phyloP scores from a whole-genome alignment of 2,797 vertebrate species.

The Tarsius wallacei region DNA sequence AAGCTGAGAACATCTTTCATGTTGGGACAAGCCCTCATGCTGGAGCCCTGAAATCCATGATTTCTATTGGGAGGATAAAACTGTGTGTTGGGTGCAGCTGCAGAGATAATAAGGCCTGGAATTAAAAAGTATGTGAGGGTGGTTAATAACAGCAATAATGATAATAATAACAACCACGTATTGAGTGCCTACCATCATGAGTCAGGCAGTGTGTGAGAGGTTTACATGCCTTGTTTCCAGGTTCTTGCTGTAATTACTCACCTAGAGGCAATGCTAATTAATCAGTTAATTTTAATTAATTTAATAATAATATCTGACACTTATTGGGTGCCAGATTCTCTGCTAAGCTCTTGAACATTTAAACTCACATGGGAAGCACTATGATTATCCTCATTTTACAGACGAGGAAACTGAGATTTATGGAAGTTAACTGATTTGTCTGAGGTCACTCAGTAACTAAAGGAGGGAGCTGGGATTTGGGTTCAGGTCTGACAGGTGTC shows the following conservation, averaged over 20 bases:
- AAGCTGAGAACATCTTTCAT: background rate
- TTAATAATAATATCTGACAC: background rate
- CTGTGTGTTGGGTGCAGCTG: background rate
- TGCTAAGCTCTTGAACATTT: constrained; percentile 11
- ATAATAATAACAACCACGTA: background rate
- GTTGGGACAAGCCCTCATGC: background rate
- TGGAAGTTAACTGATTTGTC: background rate
- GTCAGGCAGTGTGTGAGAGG: background rate
- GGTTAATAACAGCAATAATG: background rate
- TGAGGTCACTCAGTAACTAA: background rate
- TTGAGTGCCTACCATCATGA: background rate
- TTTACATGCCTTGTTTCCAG: background rate
- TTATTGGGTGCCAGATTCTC: background rate
- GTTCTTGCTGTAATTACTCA: background rate
- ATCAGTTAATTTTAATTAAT: constrained; percentile 58
- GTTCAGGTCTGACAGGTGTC: background rate
- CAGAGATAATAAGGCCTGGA: background rate
- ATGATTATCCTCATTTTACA: constrained; percentile 16
- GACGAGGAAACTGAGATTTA: constrained; percentile 16
- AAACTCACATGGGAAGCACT: background rate
- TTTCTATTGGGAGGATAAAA: background rate
- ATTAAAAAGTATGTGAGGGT: background rate
- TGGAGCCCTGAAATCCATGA: background rate
- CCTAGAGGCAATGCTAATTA: background rate
- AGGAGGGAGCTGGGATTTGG: background rate